Evolutionary conservation across 2,797 vertebrate genomes (phyloP).

Genomic region (Acanthurus tractus): DNA sequence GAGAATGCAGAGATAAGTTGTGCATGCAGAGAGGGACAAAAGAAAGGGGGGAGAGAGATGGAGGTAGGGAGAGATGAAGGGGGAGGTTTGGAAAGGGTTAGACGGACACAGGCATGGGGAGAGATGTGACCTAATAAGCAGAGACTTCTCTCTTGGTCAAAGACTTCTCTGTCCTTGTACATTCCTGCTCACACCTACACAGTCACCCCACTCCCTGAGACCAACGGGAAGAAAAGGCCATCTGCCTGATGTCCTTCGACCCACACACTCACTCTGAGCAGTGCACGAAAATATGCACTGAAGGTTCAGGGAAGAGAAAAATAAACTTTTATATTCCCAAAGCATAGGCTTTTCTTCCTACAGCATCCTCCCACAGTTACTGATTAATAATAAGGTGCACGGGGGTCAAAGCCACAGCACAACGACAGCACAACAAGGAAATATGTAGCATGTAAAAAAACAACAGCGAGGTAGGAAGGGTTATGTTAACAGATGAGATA

Average conservation of each 20-base stretch:
- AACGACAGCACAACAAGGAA: background rate
- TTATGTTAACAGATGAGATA: background rate
- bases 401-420: constrained; percentile 12
- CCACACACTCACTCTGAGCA: constrained; percentile 34
- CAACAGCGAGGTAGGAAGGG: background rate
- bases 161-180: constrained; percentile 68
- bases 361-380: background rate
- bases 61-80: constrained; percentile 4
- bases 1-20: constrained; percentile 43
- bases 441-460: background rate
- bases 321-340: background rate
- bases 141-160: constrained; percentile 62
- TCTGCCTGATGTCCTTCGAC: constrained; percentile 65
- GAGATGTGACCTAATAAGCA: constrained; percentile 58
- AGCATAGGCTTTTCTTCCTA: constrained; percentile 2
- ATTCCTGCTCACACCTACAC: constrained; percentile 79
- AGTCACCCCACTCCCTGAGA: constrained; percentile 30
- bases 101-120: constrained; percentile 33
- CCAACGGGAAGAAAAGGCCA: constrained; percentile 70
- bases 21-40: constrained; percentile 34
- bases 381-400: background rate
- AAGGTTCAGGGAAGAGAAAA: background rate
- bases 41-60: constrained; percentile 28
- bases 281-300: constrained; percentile 13
- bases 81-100: background rate